phyloP scores from a whole-genome alignment of 2,113 vertebrate species.

The Callospermophilus lateralis region DNA sequence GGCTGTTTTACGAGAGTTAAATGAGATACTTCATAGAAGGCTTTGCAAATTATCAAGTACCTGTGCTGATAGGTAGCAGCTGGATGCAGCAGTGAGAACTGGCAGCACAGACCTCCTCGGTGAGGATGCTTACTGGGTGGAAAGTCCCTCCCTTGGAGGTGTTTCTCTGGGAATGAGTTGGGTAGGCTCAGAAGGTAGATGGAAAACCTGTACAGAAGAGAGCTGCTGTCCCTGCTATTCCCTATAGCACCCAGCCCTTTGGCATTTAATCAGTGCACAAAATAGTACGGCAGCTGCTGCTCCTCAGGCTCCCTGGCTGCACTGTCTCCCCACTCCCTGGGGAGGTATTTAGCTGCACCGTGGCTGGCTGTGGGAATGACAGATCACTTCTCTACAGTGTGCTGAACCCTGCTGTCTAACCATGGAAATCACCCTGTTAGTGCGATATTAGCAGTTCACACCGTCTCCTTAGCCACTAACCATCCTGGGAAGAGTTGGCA shows the following conservation, averaged over 20 bases:
- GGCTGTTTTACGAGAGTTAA: neutral
- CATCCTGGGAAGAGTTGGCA: neutral
- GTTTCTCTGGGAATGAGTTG: neutral
- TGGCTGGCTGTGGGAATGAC: neutral
- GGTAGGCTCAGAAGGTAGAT: neutral
- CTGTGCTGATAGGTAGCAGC: neutral
- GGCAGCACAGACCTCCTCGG: neutral
- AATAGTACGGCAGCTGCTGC: neutral
- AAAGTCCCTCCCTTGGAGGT: neutral
- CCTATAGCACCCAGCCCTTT: neutral
- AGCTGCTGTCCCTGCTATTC: neutral
- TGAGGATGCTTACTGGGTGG: neutral
- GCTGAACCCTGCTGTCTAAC: neutral
- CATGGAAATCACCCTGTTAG: neutral
- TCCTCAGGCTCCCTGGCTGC: neutral
- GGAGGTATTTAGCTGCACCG: neutral
- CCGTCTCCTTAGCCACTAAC: neutral
- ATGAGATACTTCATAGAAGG: neutral
- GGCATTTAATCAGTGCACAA: neutral
- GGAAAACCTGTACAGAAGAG: neutral
- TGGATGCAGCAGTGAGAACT: neutral
- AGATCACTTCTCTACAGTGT: neutral
- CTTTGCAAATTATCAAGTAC: neutral
- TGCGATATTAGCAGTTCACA: neutral
- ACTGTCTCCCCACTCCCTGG: neutral